Percentiles rank a stretch among this genome's conserved stretches.
phyloP scores from a whole-genome alignment of 2,888 invertebrate genomes.

The Andrena trimmerana region DNA sequence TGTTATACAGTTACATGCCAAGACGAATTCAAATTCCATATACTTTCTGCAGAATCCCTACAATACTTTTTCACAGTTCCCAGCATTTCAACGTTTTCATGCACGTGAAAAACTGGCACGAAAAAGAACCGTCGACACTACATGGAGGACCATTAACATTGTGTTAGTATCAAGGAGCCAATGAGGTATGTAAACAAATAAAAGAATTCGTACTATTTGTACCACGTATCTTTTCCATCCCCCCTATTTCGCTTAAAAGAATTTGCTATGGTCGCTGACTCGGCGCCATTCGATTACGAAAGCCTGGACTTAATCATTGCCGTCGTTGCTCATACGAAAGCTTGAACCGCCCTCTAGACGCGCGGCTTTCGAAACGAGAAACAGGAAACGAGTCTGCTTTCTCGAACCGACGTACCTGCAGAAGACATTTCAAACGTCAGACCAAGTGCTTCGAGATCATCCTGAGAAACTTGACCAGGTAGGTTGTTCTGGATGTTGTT shows the following conservation, averaged over 20 bases:
- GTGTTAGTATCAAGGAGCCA: conserved; percentile 25
- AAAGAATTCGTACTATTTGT: not conserved
- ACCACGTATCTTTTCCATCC: not conserved
- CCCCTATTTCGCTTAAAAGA: not conserved
- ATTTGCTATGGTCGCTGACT: not conserved
- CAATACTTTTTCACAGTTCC: conserved; percentile 81
- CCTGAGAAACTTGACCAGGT: conserved; percentile 86
- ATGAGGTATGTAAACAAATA: conserved; percentile 6
- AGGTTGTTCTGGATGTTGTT: conserved; percentile 83
- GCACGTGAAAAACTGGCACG: not conserved
- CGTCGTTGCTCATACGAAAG: not conserved
- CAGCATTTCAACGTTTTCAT: conserved; percentile 6
- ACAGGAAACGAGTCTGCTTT: not conserved
- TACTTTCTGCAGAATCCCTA: conserved; percentile 53
- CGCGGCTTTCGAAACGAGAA: not conserved
- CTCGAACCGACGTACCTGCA: conserved; percentile 86
- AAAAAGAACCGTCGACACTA: not conserved
- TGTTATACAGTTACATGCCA: conserved; percentile 3
- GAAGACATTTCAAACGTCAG: conserved; percentile 90
- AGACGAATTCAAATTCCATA: conserved; percentile 1
- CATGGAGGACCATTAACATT: conserved; percentile 12
- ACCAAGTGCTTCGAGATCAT: conserved; percentile 90
- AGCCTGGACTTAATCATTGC: not conserved
- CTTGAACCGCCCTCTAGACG: not conserved
- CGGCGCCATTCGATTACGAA: not conserved